Evolutionary conservation across 2,888 invertebrate species (phyloP).

Genomic region (Lasioglossum malachurum): DNA sequence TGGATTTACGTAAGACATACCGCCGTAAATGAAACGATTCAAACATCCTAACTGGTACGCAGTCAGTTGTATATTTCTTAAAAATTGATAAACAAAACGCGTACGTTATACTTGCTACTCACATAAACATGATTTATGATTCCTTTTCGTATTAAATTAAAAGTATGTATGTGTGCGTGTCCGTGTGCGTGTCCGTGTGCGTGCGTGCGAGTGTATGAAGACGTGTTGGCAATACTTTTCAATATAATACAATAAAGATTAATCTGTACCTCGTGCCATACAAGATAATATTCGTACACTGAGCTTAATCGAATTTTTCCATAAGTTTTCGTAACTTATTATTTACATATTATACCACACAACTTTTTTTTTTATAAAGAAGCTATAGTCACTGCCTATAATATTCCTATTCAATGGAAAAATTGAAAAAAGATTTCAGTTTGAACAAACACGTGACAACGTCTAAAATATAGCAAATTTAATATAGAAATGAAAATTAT

Average conservation of each 20-base stretch:
- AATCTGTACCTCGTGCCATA: conserved; percentile 71
- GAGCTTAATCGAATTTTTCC: conserved; percentile 56
- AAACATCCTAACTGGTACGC: conserved; percentile 25
- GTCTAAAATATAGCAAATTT: neutral
- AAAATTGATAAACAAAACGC: conserved; percentile 20
- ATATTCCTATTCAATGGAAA: conserved; percentile 39
- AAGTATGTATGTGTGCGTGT: conserved; percentile 3
- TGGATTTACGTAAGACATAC: conserved; percentile 23
- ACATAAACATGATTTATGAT: conserved; percentile 37
- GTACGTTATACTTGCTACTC: conserved; percentile 33
- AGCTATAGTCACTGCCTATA: conserved; percentile 71
- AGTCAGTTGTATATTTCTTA: conserved; percentile 34
- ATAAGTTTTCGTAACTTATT: conserved; percentile 40
- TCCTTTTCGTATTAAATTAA: conserved; percentile 34
- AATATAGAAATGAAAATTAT: conserved; percentile 11
- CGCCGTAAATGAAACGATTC: conserved; percentile 55
- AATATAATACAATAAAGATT: conserved; percentile 35
- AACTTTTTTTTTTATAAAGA: conserved; percentile 54
- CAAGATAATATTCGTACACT: conserved; percentile 51
- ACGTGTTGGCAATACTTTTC: conserved; percentile 59
- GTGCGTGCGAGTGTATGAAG: conserved; percentile 6
- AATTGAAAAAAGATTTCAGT: conserved; percentile 43
- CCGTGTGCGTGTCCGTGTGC: neutral
- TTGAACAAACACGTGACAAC: conserved; percentile 49
- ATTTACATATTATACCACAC: conserved; percentile 46